Evolutionary conservation across 2,797 vertebrate genomes (phyloP), one percentile per base, ranked within the genome.

Genomic region (Coregonus sp.): DNA sequence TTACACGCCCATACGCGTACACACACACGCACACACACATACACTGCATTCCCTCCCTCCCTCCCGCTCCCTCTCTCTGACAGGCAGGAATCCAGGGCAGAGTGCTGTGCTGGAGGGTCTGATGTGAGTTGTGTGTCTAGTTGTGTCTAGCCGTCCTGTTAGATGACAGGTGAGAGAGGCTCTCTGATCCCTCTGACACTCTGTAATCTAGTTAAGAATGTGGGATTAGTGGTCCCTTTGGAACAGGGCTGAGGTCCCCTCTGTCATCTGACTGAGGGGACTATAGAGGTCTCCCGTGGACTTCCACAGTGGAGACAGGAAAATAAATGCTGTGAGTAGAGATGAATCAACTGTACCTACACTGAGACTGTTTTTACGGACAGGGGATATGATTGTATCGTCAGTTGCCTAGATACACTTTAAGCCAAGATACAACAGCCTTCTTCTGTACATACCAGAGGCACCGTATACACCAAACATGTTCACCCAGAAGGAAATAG

Each of bases 121-220:
- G 40, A 47, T 47, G 9, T 5, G 31, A 50, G 72, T 25, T 47
- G 66, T 67, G 54, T 61, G 7, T 18, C 12, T 15, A 72, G 75
- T 74, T 78, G 85, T 86, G 86, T 89, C 81, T 83, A 70, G 47
- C 80, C 72, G 72, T 74, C 74, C 82, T 84, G 85, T 90, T 82
- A 83, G 87, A 92, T 89, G 91, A 95, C 94, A 96, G 93, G 92
- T 95, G 93, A 96, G 94, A 92, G 84, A 80, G 84, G 79, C 81
- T 67, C 85, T 83, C 82, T 95, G 92, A 90, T 93, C 89, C 82
- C 88, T 78, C 81, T 93, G 93, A 95, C 92, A 93, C 92, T 90
- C 89, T 79, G 90, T 95, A 95, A 96, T 95, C 87, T 88, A 89
- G 90, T 87, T 87, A 93, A 93, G 93, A 95, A 95, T 89, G 85